Percentiles rank a stretch among this genome's conserved stretches.
Evolutionary conservation across 1,140 invertebrate species (phyloP).

Genomic region (Melanaphis sacchari): DNA sequence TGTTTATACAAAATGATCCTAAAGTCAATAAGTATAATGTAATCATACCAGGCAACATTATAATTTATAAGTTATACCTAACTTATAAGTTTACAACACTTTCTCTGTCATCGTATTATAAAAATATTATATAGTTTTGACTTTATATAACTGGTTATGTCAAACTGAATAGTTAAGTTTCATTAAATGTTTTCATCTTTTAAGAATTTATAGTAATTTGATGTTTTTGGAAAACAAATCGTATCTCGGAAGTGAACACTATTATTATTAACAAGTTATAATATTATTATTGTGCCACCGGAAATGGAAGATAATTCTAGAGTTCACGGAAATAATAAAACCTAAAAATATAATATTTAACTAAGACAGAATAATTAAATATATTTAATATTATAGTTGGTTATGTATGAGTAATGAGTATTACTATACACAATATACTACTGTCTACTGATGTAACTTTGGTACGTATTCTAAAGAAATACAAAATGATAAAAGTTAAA

Average conservation of each 20-base stretch:
- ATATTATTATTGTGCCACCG: background rate
- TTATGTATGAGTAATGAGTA: background rate
- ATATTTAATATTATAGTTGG: background rate
- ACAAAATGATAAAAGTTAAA: background rate
- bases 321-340: background rate
- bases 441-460: background rate
- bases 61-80: no score
- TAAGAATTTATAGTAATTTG: background rate
- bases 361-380: background rate
- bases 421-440: background rate
- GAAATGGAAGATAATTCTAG: background rate
- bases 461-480: background rate
- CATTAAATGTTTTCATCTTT: background rate
- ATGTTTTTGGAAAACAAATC: background rate
- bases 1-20: background rate
- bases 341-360: conserved; percentile 22
- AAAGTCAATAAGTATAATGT: background rate
- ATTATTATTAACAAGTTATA: background rate
- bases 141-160: background rate
- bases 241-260: background rate
- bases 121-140: background rate
- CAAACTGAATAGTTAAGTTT: background rate
- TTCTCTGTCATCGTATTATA: background rate
- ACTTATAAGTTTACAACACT: no score
- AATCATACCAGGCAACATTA: background rate